Evolutionary conservation across 1,140 invertebrate species (phyloP).

Genomic region (Teleopsis dalmanni): DNA sequence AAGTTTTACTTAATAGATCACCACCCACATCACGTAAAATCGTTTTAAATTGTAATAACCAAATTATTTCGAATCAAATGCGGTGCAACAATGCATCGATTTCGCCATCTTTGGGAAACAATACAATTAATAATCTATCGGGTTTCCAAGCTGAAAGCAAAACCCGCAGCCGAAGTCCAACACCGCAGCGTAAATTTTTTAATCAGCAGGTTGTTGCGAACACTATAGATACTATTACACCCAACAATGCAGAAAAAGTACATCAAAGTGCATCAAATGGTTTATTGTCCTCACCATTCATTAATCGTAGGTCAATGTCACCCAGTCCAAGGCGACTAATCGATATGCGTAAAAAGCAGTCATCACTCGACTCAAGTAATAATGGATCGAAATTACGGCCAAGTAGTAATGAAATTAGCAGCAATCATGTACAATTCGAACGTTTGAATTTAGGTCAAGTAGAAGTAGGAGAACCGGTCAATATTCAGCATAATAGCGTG

Average conservation of each 20-base stretch:
- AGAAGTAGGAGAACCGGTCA: not conserved
- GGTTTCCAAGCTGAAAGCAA: slow-evolving; percentile 23
- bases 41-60: slow-evolving; percentile 19
- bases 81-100: not conserved
- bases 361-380: slow-evolving; percentile 25
- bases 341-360: slow-evolving; percentile 39
- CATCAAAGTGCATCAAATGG: slow-evolving; percentile 7
- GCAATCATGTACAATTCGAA: slow-evolving; percentile 15
- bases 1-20: slow-evolving; percentile 21
- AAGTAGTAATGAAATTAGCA: slow-evolving; percentile 1
- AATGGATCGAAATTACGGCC: slow-evolving; percentile 31
- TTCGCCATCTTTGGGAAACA: not conserved
- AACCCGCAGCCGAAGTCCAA: slow-evolving; percentile 50
- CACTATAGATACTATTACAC: not conserved
- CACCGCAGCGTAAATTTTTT: slow-evolving; percentile 42
- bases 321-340: slow-evolving; percentile 42
- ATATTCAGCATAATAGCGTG: not conserved
- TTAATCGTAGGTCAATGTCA: slow-evolving; percentile 40
- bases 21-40: slow-evolving; percentile 37
- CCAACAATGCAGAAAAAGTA: slow-evolving; percentile 5
- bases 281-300: slow-evolving; percentile 12
- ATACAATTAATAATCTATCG: slow-evolving; percentile 11
- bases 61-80: not conserved
- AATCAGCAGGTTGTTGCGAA: slow-evolving; percentile 16
- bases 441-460: not conserved